Evolutionary conservation across 2,113 vertebrate species (phyloP).

Genomic region (Ellobius talpinus): DNA sequence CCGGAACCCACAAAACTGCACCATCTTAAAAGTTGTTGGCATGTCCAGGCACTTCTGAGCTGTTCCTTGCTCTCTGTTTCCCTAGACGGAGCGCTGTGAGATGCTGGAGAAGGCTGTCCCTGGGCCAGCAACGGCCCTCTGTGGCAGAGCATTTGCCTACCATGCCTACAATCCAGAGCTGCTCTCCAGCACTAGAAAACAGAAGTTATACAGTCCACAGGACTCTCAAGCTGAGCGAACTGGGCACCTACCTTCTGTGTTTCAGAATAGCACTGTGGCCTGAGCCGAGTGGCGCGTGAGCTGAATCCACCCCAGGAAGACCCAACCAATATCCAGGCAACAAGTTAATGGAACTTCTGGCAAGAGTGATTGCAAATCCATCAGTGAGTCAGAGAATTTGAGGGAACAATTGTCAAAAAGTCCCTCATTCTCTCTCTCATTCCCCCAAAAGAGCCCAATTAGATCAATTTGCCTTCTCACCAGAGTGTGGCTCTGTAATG

Average conservation of each 20-base stretch:
- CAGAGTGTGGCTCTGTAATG: slow-evolving; percentile 46
- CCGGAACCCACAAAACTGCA: background rate
- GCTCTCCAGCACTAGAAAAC: background rate
- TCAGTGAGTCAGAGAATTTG: slow-evolving; percentile 46
- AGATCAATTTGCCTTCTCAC: slow-evolving; percentile 39
- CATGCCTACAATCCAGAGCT: background rate
- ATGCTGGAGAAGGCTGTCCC: background rate
- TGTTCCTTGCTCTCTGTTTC: background rate
- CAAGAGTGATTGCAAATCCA: background rate
- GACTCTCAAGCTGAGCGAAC: background rate
- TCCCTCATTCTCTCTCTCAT: background rate
- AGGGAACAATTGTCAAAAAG: slow-evolving; percentile 28
- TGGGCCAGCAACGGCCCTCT: background rate
- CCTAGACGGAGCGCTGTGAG: background rate
- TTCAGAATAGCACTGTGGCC: background rate
- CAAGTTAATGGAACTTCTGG: slow-evolving; percentile 28
- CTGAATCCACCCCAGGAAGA: background rate
- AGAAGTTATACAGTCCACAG: background rate
- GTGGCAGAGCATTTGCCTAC: background rate
- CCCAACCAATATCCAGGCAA: background rate
- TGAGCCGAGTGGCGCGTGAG: background rate
- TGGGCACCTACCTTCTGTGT: background rate
- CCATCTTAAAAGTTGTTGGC: background rate
- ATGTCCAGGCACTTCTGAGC: background rate
- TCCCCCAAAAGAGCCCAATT: background rate